Percentiles rank a stretch among this genome's conserved stretches.
Evolutionary conservation across 2,888 invertebrate genomes (phyloP).

Genomic region (Phyllotreta striolata): DNA sequence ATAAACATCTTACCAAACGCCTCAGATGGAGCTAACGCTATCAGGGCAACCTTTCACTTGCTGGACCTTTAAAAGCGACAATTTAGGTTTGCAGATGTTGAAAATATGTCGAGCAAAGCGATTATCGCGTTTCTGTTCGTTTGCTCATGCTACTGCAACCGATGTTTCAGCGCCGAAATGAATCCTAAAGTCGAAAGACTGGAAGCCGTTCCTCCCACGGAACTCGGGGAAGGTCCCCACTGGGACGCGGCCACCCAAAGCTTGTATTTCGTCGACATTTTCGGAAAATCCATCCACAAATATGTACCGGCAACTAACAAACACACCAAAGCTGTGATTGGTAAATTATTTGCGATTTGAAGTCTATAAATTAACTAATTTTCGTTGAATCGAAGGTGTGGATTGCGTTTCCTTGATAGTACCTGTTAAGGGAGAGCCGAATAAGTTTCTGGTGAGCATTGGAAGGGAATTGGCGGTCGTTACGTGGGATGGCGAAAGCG

Average conservation of each 20-base stretch:
- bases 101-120: constrained; percentile 13
- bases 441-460: constrained; percentile 72
- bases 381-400: not conserved
- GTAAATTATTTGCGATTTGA: constrained; percentile 33
- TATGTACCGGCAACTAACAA: constrained; percentile 49
- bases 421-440: constrained; percentile 64
- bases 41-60: too few species aligned
- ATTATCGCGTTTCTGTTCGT: not conserved
- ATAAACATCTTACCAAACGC: too few species aligned
- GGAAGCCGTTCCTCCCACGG: constrained; percentile 55
- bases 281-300: constrained; percentile 50
- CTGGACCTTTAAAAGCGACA: too few species aligned
- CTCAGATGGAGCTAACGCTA: too few species aligned
- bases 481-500: constrained; percentile 70
- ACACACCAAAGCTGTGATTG: constrained; percentile 48
- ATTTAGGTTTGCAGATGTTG: not conserved
- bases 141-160: constrained; percentile 5
- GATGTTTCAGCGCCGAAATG: constrained; percentile 41
- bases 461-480: constrained; percentile 68
- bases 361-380: too few species aligned
- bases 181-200: constrained; percentile 59
- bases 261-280: constrained; percentile 73
- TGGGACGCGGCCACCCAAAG: constrained; percentile 70
- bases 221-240: constrained; percentile 77
- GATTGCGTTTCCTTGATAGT: constrained; percentile 26